These are phyloP conservation scores for Idaea straminata DNA, from an alignment of 2,888 invertebrate species.

Conservation along the genomic window DNA sequence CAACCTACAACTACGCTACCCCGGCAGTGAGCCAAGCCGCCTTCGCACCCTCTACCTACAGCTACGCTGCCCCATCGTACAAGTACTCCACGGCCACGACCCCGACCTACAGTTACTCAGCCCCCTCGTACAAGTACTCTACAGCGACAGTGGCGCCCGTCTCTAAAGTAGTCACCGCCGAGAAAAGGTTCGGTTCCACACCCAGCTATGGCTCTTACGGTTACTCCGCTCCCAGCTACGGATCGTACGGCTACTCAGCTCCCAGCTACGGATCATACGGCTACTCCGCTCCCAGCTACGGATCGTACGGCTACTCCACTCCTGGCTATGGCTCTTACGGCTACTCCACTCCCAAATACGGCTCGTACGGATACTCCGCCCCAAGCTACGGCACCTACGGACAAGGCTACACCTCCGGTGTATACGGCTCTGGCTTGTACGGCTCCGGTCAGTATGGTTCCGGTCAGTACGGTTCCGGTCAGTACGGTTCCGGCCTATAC, in stretches of 20 bases:
- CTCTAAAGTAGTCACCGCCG: slow-evolving; percentile 45
- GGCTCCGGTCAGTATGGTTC: slow-evolving; percentile 9
- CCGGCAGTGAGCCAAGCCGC: slow-evolving; percentile 14
- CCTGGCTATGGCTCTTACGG: slow-evolving; percentile 15
- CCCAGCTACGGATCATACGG: slow-evolving; percentile 43
- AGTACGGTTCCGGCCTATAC: slow-evolving; percentile 8
- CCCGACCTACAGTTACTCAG: slow-evolving; percentile 11
- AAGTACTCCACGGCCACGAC: slow-evolving; percentile 10
- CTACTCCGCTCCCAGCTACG: slow-evolving; percentile 36
- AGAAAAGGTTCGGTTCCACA: slow-evolving; percentile 38
- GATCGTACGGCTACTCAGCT: not conserved
- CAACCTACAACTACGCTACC: slow-evolving; percentile 9
- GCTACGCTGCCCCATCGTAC: slow-evolving; percentile 14
- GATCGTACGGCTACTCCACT: slow-evolving; percentile 13
- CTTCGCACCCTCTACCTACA: slow-evolving; percentile 8
- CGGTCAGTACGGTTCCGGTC: slow-evolving; percentile 7
- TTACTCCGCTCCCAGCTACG: not conserved
- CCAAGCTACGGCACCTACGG: slow-evolving; percentile 8
- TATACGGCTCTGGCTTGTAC: too few species aligned
- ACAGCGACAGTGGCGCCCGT: slow-evolving; percentile 31
- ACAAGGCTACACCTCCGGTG: too few species aligned
- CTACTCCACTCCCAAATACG: slow-evolving; percentile 8
- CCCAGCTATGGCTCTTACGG: not conserved
- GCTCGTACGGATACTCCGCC: slow-evolving; percentile 13
- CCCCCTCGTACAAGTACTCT: slow-evolving; percentile 13